Conservation (phyloP, 1,140 invertebrate genomes). For the Chelonus insularis region DNA sequence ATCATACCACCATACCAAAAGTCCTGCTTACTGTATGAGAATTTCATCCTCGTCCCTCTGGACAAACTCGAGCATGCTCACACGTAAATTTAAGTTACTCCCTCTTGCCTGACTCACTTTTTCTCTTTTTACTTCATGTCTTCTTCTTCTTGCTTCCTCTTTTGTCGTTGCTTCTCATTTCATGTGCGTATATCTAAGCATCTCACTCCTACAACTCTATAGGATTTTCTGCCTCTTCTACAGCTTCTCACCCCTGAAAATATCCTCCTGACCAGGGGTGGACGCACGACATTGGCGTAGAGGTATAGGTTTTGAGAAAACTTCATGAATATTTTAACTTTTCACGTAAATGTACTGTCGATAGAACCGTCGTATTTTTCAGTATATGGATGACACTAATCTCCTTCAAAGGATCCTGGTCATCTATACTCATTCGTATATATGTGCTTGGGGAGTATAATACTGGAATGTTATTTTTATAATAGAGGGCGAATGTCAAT, state of each 20-base stretch:
- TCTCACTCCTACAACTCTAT: background rate
- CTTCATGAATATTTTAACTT: slow-evolving; percentile 34
- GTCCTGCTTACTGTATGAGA: background rate
- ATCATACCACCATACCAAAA: background rate
- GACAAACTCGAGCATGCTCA: slow-evolving; percentile 8
- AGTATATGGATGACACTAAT: background rate
- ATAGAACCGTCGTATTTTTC: background rate
- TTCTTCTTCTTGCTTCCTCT: slow-evolving; percentile 17
- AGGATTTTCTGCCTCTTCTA: background rate
- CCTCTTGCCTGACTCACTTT: background rate
- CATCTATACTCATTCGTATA: too few species aligned
- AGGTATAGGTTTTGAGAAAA: slow-evolving; percentile 28
- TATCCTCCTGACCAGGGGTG: slow-evolving; percentile 38
- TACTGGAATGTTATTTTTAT: too few species aligned
- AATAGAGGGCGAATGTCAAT: too few species aligned
- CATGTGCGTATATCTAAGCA: background rate
- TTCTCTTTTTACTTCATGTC: background rate
- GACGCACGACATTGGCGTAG: slow-evolving; percentile 41
- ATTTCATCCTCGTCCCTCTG: background rate
- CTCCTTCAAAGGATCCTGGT: background rate
- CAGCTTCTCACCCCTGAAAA: background rate
- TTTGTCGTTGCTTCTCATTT: slow-evolving; percentile 4
- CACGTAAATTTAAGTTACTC: slow-evolving; percentile 15
- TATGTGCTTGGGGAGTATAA: too few species aligned
- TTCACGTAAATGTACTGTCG: slow-evolving; percentile 4